Base-by-base conservation (phyloP, 2,797 vertebrate genomes). In the Myotis vivesi region DNA sequence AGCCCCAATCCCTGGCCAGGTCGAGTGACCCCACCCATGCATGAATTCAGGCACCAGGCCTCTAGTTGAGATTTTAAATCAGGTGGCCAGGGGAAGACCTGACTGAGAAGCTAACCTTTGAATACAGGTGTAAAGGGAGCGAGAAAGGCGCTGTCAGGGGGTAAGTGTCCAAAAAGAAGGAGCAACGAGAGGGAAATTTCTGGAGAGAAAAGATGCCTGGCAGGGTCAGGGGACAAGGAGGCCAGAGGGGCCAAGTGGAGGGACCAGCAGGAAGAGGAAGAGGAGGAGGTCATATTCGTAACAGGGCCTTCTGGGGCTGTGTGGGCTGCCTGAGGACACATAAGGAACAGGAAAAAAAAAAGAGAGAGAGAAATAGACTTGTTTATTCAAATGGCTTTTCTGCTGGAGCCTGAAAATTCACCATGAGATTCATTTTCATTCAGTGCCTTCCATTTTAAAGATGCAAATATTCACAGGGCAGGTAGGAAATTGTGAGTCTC, bases 321-420 rank as follows among this genome's bases (percentile, higher is more conserved):
- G 36, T 46, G 75, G 49, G 62, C 9, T 19, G 6, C 5, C 16
- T 51, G 11, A 36, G 46, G 28, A 19, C 64, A 73, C 49, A 38
- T 77, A 92, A 94, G 73, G 36, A 92, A 59, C 8, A 19, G n/a
- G 2, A 3, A n/a, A 71, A 81, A 91, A 53, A 38, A 85, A 30
- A 10, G 19, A 68, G 33, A n/a, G 83, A 84, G 89, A 53, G 44
- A 85, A 53, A 22, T 57, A 36, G 66, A 46, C 30, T 81, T 89
- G 5, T 89, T 90, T 66, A 85, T 94, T 96, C 28, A 95, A 87
- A 80, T 66, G 51, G 22, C 13, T 75, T 86, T 41, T 66, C 38
- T 89, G 11, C 30, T 38, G 44, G 36, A 73, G 41, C n/a, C 55
- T 64, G 84, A 91, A 51, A 38, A 66, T 75, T 89, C 17, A n/a